Percentiles rank a stretch among this genome's conserved stretches.
These are phyloP conservation scores for Andrena praecox DNA, from an alignment of 2,888 invertebrate species.

Conservation along the genomic window DNA sequence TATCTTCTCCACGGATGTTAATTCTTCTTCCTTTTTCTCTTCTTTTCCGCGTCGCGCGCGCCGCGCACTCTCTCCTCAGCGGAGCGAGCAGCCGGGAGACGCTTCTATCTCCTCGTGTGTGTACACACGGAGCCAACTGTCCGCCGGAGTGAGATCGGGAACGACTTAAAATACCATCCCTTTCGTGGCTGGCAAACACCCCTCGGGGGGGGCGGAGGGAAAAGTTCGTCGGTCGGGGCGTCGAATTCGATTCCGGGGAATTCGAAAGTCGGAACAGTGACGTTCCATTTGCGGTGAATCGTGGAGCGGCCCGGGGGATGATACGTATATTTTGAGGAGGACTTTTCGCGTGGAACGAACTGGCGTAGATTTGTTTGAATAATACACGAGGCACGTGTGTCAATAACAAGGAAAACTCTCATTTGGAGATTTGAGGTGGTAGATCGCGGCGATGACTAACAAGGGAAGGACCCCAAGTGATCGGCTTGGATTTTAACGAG, in stretches of 20 bases:
- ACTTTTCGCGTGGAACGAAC: no score
- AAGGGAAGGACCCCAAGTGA: no score
- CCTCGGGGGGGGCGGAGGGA: not conserved
- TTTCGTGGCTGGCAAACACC: not conserved
- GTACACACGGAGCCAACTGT: slow-evolving; percentile 27
- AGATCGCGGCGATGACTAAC: no score
- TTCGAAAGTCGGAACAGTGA: slow-evolving; percentile 31
- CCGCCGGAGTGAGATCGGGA: slow-evolving; percentile 27
- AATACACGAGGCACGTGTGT: no score
- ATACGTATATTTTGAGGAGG: not conserved
- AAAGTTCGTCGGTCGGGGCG: slow-evolving; percentile 6
- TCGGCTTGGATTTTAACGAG: no score
- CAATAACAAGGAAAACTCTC: no score
- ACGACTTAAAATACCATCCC: slow-evolving; percentile 30
- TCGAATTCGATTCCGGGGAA: slow-evolving; percentile 32
- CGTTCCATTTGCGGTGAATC: slow-evolving; percentile 36
- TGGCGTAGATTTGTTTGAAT: no score
- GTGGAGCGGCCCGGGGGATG: not conserved
- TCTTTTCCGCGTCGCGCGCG: not conserved
- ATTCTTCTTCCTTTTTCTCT: slow-evolving; percentile 64
- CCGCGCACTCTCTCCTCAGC: not conserved
- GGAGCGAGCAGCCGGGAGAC: slow-evolving; percentile 12
- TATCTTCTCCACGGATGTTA: slow-evolving; percentile 77
- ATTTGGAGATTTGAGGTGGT: no score
- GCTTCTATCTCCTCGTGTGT: slow-evolving; percentile 25